Evolutionary conservation across 35 echinoderm and acorn worm species (phyloP).

Genomic region (Diadema setosum): DNA sequence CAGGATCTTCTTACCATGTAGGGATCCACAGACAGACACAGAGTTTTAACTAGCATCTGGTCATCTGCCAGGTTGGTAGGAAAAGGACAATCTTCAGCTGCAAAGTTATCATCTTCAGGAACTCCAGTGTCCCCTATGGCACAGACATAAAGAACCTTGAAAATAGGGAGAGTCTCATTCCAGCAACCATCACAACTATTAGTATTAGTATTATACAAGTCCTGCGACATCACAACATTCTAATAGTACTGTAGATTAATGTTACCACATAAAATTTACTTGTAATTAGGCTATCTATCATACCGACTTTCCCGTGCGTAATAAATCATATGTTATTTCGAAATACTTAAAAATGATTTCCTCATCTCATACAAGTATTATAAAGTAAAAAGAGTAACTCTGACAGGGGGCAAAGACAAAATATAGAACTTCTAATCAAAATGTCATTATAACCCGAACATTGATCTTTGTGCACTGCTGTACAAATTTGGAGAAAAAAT

Average conservation of each 20-base stretch:
- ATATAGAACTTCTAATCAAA: no score
- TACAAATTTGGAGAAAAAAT: no score
- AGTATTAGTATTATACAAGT: not conserved
- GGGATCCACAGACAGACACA: slow-evolving; percentile 84
- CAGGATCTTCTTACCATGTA: slow-evolving; percentile 81
- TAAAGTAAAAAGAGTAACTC: no score
- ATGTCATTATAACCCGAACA: no score
- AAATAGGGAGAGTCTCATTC: not conserved
- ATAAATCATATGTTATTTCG: no score
- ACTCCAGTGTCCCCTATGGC: slow-evolving; percentile 23
- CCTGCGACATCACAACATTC: not conserved
- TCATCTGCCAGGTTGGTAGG: slow-evolving; percentile 64
- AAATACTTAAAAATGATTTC: no score
- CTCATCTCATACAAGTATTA: no score
- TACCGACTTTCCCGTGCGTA: no score
- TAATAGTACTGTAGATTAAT: not conserved
- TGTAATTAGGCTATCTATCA: not conserved
- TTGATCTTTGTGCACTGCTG: no score
- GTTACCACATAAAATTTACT: not conserved
- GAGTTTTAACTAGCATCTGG: slow-evolving; percentile 82
- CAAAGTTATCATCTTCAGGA: slow-evolving; percentile 20
- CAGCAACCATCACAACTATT: not conserved
- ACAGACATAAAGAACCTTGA: not conserved
- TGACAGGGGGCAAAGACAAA: no score
- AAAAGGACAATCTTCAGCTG: slow-evolving; percentile 59